A percentile compares a stretch with the other conserved stretches of the same genome.
Evolutionary conservation across 2,888 invertebrate genomes (phyloP).

Genomic region (Agapostemon virescens): DNA sequence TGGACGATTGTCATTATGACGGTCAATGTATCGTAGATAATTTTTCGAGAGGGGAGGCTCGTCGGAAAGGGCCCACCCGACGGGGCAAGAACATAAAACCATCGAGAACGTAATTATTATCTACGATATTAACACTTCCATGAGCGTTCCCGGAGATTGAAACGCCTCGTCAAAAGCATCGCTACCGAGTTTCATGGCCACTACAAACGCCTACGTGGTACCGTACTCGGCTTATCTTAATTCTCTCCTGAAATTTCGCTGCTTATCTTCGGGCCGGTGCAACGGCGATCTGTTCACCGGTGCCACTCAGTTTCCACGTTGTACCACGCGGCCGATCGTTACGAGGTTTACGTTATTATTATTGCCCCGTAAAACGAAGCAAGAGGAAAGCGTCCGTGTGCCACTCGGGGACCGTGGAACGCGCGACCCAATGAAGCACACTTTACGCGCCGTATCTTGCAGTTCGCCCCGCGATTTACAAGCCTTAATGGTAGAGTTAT

Average conservation of each 20-base stretch:
- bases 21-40: constrained; percentile 4
- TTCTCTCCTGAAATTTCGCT: constrained; percentile 57
- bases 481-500: constrained; percentile 54
- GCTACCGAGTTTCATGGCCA: constrained; percentile 62
- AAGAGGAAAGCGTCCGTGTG: constrained; percentile 18
- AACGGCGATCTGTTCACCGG: constrained; percentile 54
- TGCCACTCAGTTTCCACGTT: constrained; percentile 46
- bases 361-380: constrained; percentile 61
- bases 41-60: background rate
- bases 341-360: constrained; percentile 61
- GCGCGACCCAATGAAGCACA: constrained; percentile 37
- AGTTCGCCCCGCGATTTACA: constrained; percentile 49
- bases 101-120: constrained; percentile 49
- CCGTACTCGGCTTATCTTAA: constrained; percentile 66
- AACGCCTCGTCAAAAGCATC: constrained; percentile 54
- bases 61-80: background rate
- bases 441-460: constrained; percentile 48
- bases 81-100: constrained; percentile 21
- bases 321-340: constrained; percentile 43
- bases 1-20: constrained; percentile 9
- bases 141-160: constrained; percentile 35
- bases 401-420: background rate
- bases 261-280: constrained; percentile 43
- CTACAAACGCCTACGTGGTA: constrained; percentile 52
- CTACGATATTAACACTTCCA: constrained; percentile 41